phyloP scores from a whole-genome alignment of 2,113 vertebrate species.

The Phrynosoma blainvillii region DNA sequence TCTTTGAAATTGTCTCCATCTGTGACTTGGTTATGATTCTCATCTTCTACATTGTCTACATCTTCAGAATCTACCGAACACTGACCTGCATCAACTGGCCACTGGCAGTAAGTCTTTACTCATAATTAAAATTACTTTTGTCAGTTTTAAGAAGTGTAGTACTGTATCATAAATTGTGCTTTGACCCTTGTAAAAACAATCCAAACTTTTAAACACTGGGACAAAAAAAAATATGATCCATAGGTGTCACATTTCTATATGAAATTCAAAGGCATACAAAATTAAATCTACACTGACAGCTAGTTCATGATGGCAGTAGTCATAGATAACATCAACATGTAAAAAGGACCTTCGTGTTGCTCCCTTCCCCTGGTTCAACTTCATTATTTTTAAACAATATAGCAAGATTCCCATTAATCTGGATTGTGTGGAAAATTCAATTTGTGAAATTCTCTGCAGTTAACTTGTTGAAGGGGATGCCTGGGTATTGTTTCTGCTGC shows the following conservation, averaged over 20 bases:
- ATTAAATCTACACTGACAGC: no score
- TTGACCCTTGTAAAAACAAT: neutral
- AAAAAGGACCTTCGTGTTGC: neutral
- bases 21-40: constrained; percentile 90
- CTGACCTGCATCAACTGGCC: constrained; percentile 94
- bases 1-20: constrained; percentile 88
- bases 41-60: constrained; percentile 87
- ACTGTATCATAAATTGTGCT: neutral
- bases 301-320: neutral
- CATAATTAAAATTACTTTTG: neutral
- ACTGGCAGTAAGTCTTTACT: constrained; percentile 81
- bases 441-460: neutral
- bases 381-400: neutral
- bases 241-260: neutral
- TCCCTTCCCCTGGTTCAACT: neutral
- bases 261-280: neutral
- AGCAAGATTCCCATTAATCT: neutral
- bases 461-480: no score
- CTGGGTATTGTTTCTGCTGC: neutral
- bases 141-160: neutral
- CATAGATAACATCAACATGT: neutral
- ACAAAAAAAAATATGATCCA: neutral
- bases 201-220: neutral
- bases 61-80: constrained; percentile 83
- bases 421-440: neutral